Percentiles rank a stretch among this genome's conserved stretches.
These are phyloP conservation scores for Eucidaris tribuloides DNA, from an alignment of 35 echinoderm and acorn worm species.

Conservation along the genomic window DNA sequence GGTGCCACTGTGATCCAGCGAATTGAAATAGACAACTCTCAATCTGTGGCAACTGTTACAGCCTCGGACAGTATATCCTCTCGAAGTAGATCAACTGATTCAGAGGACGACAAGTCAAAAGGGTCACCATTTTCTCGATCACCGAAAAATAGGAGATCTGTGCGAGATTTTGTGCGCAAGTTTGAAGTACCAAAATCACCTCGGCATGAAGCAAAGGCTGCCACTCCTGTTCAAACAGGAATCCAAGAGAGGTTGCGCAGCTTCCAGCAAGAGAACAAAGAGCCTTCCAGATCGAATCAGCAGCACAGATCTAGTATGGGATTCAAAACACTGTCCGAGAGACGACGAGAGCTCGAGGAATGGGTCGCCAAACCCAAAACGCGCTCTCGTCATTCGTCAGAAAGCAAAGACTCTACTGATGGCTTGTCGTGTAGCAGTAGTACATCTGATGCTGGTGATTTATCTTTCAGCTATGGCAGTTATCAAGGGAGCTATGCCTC, in stretches of 20 bases:
- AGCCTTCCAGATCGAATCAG: conserved; percentile 23
- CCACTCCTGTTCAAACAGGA: conserved; percentile 26
- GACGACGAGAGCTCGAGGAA: conserved; percentile 71
- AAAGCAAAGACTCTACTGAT: conserved; percentile 31
- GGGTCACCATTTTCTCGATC: neutral
- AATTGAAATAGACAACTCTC: conserved; percentile 2
- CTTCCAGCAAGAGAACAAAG: conserved; percentile 40
- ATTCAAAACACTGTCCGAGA: conserved; percentile 63
- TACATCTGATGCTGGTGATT: conserved; percentile 25
- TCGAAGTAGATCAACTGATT: conserved; percentile 5
- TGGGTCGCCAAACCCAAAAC: conserved; percentile 45
- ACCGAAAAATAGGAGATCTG: conserved; percentile 33
- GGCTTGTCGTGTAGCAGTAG: conserved; percentile 13
- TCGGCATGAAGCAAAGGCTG: conserved; percentile 33
- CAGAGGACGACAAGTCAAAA: conserved; percentile 38
- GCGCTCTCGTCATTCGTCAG: conserved; percentile 15
- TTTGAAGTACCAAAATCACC: conserved; percentile 34
- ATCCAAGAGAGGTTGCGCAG: conserved; percentile 63
- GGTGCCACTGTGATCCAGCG: conserved; percentile 9
- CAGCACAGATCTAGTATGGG: conserved; percentile 9
- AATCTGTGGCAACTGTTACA: neutral
- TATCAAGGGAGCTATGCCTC: conserved; percentile 50
- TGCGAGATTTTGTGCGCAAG: conserved; percentile 54
- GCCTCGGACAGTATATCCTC: neutral
- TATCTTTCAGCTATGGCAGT: conserved; percentile 12